Conservation (phyloP, 1,140 invertebrate species). For the Nasonia giraulti region DNA sequence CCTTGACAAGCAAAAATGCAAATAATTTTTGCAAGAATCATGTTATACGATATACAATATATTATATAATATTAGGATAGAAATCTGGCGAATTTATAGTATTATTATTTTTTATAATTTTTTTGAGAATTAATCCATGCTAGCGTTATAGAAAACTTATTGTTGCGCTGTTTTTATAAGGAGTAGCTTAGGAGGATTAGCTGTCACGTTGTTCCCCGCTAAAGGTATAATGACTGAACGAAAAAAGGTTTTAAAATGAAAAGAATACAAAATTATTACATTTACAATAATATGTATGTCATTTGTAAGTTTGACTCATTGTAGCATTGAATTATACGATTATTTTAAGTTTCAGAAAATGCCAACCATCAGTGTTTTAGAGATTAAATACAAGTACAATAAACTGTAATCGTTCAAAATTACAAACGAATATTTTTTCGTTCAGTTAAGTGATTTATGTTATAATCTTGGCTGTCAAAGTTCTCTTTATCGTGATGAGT, state of each 20-base stretch:
- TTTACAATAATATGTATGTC: background rate
- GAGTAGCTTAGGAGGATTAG: background rate
- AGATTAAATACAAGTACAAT: background rate
- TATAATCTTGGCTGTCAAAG: slow-evolving; percentile 28
- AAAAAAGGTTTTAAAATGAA: slow-evolving; percentile 21
- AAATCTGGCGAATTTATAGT: slow-evolving; percentile 54
- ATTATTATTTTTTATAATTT: slow-evolving; percentile 62
- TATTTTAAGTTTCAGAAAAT: background rate
- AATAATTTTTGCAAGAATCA: slow-evolving; percentile 30
- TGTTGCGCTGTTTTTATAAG: slow-evolving; percentile 25
- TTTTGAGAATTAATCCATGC: slow-evolving; percentile 54
- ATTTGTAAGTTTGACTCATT: background rate
- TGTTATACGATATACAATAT: slow-evolving; percentile 26
- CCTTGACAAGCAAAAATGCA: too few relatives aligned
- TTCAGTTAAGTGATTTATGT: slow-evolving; percentile 29
- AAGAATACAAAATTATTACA: background rate
- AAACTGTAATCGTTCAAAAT: background rate
- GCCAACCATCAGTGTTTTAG: background rate
- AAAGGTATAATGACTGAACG: slow-evolving; percentile 18
- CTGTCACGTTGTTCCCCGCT: background rate
- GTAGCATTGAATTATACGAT: background rate
- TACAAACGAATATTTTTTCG: slow-evolving; percentile 20
- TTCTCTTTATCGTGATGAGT: slow-evolving; percentile 28
- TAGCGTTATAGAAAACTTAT: slow-evolving; percentile 41
- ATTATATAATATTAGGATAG: slow-evolving; percentile 37